Evolutionary conservation across 2,113 vertebrate species (phyloP), one percentile per base, ranked within the genome.

Genomic region (Alligator mississippiensis): DNA sequence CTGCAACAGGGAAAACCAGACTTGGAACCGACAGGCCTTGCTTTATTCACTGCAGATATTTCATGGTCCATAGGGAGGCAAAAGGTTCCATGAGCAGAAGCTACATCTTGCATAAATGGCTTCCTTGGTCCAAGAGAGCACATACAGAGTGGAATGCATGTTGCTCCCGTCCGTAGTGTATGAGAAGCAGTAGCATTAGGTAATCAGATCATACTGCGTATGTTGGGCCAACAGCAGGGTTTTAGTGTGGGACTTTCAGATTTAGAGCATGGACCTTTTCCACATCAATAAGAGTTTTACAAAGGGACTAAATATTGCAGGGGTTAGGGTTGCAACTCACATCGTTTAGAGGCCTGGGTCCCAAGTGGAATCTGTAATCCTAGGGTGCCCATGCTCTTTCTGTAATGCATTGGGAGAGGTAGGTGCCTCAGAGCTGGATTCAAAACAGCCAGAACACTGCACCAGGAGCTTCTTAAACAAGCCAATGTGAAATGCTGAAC

Each of bases 41-140:
- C 5, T 38, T 47, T 3, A 38, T 12, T 72, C 55, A 6, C 61
- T 5, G 2, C 34, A 61, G 14, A 54, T 16, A 34, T 38, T 14
- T 66, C 11, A 2, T 24, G 10, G 28, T 28, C 9, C 10, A 70
- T 38, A 70, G 30, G 30, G 25, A 22, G 2, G 6, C 17, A 16
- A 84, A 18, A 0, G 1, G 57, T n/a, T 60, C 9, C 38, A 21
- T 13, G 6, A 4, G 34, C 21, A 17, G 22, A 0, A 18, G 10
- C 1, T 83, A 8, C 80, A 76, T 68, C 87, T 34, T 34, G 68
- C 21, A 70, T 38, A 70, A 34, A 34, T 38, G 78, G 72, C 59
- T 74, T 54, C 78, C 27, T 2, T 0, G 0, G 64, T 54, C 58
- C 4, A 0, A 27, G 24, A 38, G 34, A 58, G 60, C 58, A 47